These are phyloP conservation scores for Channa striata DNA, from an alignment of 2,797 vertebrate species.

Conservation along the genomic window DNA sequence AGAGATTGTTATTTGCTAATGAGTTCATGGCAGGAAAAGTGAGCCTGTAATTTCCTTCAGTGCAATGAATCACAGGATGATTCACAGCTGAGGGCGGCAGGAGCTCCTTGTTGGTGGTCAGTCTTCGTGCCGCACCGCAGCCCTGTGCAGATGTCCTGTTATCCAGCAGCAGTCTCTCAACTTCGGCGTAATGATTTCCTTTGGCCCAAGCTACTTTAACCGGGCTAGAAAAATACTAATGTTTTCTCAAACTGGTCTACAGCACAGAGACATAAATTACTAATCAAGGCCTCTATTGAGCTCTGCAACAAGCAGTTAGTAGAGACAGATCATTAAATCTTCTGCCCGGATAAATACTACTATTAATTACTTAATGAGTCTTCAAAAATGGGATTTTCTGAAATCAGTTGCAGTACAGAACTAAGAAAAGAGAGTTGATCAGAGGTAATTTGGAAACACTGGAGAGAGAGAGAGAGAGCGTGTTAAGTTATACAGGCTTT, in stretches of 20 bases:
- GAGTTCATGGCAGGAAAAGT: constrained; percentile 29
- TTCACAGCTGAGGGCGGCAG: constrained; percentile 46
- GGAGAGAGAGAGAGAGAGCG: no score
- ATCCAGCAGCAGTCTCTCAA: constrained; percentile 41
- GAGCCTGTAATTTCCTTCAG: constrained; percentile 45
- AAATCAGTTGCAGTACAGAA: no score
- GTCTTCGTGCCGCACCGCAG: constrained; percentile 30
- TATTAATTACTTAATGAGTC: no score
- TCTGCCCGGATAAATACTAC: not conserved
- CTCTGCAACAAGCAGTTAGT: not conserved
- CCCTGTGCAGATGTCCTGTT: constrained; percentile 62
- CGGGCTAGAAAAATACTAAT: not conserved
- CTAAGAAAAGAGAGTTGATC: no score
- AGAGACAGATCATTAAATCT: not conserved
- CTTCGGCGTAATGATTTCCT: constrained; percentile 48
- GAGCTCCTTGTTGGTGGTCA: constrained; percentile 37
- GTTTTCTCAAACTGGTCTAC: constrained; percentile 2
- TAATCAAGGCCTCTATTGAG: not conserved
- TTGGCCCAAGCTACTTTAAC: constrained; percentile 20
- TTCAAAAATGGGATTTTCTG: no score
- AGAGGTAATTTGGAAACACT: no score
- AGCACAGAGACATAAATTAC: not conserved
- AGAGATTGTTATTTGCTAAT: constrained; percentile 53
- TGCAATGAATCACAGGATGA: constrained; percentile 40
- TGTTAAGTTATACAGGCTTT: no score